Evolutionary conservation across 2,888 invertebrate genomes (phyloP).

Genomic region (Linnaemya vulpina): DNA sequence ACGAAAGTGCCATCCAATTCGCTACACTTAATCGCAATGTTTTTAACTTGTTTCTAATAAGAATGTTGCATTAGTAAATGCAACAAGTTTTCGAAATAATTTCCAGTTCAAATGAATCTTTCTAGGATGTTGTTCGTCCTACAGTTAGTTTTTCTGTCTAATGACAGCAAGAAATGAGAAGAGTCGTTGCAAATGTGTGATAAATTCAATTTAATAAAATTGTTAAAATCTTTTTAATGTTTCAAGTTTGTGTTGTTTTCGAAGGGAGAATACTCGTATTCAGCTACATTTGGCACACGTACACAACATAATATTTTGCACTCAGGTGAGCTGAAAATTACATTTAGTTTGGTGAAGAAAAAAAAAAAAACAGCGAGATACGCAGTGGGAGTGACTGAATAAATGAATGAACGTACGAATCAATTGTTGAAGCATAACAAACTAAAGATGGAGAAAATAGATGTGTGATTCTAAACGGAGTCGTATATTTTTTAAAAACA

Average conservation of each 20-base stretch:
- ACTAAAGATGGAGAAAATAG: slow-evolving; percentile 14
- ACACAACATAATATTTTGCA: slow-evolving; percentile 58
- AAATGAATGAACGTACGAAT: slow-evolving; percentile 42
- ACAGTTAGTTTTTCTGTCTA: slow-evolving; percentile 36
- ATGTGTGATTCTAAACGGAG: not conserved
- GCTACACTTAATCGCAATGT: slow-evolving; percentile 44
- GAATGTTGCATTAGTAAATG: slow-evolving; percentile 60
- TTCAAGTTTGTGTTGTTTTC: slow-evolving; percentile 31
- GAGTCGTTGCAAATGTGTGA: slow-evolving; percentile 81
- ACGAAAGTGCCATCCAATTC: not conserved
- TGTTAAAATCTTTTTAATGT: slow-evolving; percentile 78
- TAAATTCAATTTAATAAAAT: slow-evolving; percentile 82
- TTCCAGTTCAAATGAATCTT: slow-evolving; percentile 58
- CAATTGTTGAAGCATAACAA: slow-evolving; percentile 20
- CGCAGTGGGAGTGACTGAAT: slow-evolving; percentile 34
- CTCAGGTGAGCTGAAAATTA: slow-evolving; percentile 72
- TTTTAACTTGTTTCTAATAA: slow-evolving; percentile 61
- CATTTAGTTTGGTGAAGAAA: slow-evolving; percentile 33
- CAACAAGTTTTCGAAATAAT: slow-evolving; percentile 66
- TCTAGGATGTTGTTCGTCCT: slow-evolving; percentile 32
- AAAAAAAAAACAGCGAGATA: slow-evolving; percentile 50
- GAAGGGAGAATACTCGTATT: not conserved
- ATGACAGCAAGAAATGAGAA: slow-evolving; percentile 55
- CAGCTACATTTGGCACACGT: slow-evolving; percentile 18
- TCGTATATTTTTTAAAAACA: slow-evolving; percentile 5